Percentiles rank a stretch among this genome's conserved stretches.
phyloP scores from a whole-genome alignment of 2,888 invertebrate genomes.

The Andrena minutula region DNA sequence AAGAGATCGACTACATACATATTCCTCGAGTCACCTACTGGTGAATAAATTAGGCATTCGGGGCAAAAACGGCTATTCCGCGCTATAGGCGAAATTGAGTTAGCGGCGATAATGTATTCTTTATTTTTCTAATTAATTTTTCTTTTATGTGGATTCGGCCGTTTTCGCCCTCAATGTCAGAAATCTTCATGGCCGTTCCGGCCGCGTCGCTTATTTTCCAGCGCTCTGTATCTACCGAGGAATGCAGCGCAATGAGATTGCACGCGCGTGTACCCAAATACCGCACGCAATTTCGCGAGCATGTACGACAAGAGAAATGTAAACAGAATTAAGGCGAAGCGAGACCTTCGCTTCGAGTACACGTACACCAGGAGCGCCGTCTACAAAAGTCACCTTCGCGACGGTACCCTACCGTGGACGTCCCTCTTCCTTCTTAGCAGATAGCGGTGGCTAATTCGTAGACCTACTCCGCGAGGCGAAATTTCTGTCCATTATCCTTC shows the following conservation, averaged over 20 bases:
- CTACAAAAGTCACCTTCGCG: background rate
- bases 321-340: conserved; percentile 67
- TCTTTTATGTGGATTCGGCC: no score
- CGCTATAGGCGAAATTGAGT: no score
- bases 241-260: background rate
- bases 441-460: no score
- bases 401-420: background rate
- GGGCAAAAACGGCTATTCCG: no score
- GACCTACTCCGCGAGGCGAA: background rate
- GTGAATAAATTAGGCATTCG: no score
- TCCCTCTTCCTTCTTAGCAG: background rate
- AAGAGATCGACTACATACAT: no score
- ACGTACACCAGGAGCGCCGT: background rate
- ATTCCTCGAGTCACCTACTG: no score
- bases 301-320: conserved; percentile 37
- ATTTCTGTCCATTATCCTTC: background rate
- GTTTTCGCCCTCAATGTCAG: background rate
- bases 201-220: background rate
- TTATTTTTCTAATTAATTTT: no score
- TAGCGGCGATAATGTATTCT: no score
- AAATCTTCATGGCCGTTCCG: background rate
- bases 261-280: conserved; percentile 1
- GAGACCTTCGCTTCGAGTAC: conserved; percentile 63
- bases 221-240: background rate
- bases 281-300: conserved; percentile 28